Evolutionary conservation across 1,140 invertebrate species (phyloP), one percentile per base, ranked within the genome.

Genomic region (Leptinotarsa undecemlineata): DNA sequence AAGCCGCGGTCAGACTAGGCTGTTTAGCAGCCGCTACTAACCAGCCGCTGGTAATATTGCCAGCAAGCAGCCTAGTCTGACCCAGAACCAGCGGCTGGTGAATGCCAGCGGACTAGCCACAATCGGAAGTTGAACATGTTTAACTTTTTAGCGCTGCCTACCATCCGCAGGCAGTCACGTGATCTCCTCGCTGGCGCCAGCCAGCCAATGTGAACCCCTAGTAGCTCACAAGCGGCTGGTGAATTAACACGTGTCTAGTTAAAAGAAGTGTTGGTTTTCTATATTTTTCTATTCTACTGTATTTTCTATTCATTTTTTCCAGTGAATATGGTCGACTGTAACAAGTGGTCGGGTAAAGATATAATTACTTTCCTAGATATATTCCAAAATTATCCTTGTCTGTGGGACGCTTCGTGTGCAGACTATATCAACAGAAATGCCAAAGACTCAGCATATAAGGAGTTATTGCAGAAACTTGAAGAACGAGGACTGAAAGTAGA

Each of bases 71-170:
- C 26, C 26, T 71, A 71, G 69, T 57, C 69, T 51, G 42, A 71
- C 23, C 42, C 69, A 33, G 69, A 71, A 71, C 69, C 48, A 71
- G 69, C 69, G 48, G 69, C 69, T 71, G 48, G 69, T 57, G 48
- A 71, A 71, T 57, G 20, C 69, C 69, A 51, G 69, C 48, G 42
- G 48, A 71, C 48, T 71, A 71, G 69, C 42, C 48, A 15, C 26
- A 71, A 71, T 71, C 69, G 23, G 69, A 71, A 71, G 69, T 57
- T 71, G 42, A 71, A 71, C 48, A 60, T 71, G 69, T 57, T 71
- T 19, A 57, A 71, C 42, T 57, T 57, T 57, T 57, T 57, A 68
- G 20, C 67, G 67, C 67, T 68, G 67, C 67, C 67, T 68, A 68
- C 20, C 42, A 13, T 68, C 67, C 67, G 67, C 67, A 26, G 20